Evolutionary conservation across 92 coral and sea anemone genomes (phyloP), one percentile per base, ranked within the genome.

Genomic region (Heliopora coerulea): DNA sequence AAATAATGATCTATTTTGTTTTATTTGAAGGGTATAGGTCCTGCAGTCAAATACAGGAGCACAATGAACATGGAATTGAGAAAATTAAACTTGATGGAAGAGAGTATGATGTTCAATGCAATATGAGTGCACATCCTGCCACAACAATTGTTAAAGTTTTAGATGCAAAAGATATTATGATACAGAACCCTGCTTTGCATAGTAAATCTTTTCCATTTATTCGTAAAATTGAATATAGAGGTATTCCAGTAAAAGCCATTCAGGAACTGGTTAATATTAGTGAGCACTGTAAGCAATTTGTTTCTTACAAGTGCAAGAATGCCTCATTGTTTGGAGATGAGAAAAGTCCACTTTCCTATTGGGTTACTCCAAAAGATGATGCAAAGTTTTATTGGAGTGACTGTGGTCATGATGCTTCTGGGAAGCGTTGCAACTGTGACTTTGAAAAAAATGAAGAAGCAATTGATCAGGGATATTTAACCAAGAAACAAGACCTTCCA

Each of bases 211-310:
- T 20, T 27, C 41, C 72, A 40, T 65, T 28, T 39, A 17, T 44
- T n/a, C 25, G 54, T 44, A 40, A 70, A 32, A 39, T 35, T 30
- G 32, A n/a, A 37, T 30, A 70, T 70, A 29, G 50, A 17, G 17
- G 9, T 3, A 23, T 52, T 0, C 40, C 62, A 34, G 31, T 27
- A 3, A 13, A 31, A 49, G 31, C 11, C 32, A 52, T 70, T 15
- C 20, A 27, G 8, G 52, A 35, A n/a, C 57, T 70, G 39, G 57
- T 70, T 54, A 32, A 70, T 52, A 8, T 25, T 21, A 52, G 77
- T 54, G 77, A 70, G 21, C 52, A 27, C 24, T 70, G 77, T 21
- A 52, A 54, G 52, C 77, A 70, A 41, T 33, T 49, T 52, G 77
- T 70, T 32, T 33, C 50, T 28, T 70, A 70, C 41, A 23, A 13